A percentile compares a stretch with the other conserved stretches of the same genome.
phyloP scores from a whole-genome alignment of 2,113 vertebrate genomes.

The Abramis brama region DNA sequence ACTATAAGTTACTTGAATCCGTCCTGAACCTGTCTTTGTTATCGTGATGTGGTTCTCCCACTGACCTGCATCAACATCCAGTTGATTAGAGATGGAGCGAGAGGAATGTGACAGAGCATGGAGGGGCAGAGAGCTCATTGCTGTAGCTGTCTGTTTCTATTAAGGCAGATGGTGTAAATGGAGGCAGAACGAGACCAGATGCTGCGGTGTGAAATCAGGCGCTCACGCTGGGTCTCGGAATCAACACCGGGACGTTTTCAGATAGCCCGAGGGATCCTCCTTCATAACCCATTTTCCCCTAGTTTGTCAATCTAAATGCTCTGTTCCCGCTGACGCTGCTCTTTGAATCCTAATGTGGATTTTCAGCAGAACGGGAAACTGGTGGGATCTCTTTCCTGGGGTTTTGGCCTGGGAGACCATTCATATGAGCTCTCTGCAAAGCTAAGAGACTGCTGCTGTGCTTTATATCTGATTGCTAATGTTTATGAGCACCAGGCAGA shows the following conservation, averaged over 20 bases:
- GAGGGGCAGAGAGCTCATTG: constrained; percentile 33
- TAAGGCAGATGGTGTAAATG: constrained; percentile 37
- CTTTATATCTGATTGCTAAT: neutral
- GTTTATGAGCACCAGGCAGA: neutral
- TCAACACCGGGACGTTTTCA: constrained; percentile 5
- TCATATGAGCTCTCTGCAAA: constrained; percentile 15
- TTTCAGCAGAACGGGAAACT: constrained; percentile 30
- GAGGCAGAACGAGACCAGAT: constrained; percentile 11
- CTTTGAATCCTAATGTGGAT: constrained; percentile 20
- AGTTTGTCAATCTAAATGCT: constrained; percentile 32
- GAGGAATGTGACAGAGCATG: neutral
- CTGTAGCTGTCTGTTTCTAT: constrained; percentile 48
- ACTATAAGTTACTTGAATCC: neutral
- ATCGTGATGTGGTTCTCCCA: neutral
- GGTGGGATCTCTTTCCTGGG: constrained; percentile 1
- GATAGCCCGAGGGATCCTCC: constrained; percentile 20
- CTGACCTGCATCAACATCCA: neutral
- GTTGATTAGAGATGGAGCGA: constrained; percentile 10
- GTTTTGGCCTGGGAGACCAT: neutral
- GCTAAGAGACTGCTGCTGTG: neutral
- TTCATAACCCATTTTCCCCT: constrained; percentile 29
- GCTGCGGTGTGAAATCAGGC: constrained; percentile 15
- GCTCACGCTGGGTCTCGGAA: neutral
- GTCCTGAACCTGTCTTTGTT: neutral
- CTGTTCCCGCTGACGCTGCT: constrained; percentile 6